phyloP scores from a whole-genome alignment of 2,113 vertebrate species.

The Psilopogon haemacephalus region DNA sequence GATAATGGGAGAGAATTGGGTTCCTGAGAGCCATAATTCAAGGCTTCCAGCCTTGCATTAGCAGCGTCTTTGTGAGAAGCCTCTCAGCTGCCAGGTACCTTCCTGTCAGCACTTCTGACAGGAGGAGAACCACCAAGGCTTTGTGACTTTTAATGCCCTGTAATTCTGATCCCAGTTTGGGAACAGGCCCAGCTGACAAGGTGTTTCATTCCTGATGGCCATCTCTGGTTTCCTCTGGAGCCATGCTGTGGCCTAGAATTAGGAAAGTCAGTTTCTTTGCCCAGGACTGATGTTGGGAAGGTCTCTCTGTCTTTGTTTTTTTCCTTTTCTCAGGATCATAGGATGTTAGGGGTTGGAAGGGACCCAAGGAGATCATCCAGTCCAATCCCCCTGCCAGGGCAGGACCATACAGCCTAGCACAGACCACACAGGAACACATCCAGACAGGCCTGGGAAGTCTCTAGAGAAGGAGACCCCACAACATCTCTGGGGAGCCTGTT shows the following conservation, averaged over 20 bases:
- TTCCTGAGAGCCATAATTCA: not conserved
- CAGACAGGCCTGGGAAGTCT: too few species aligned
- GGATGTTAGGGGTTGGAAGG: too few species aligned
- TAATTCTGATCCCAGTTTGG: not conserved
- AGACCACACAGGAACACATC: too few species aligned
- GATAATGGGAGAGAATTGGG: not conserved
- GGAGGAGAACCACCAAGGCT: not conserved
- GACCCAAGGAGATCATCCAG: too few species aligned
- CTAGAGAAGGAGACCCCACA: too few species aligned
- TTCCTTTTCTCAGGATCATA: too few species aligned
- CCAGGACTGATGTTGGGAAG: fast-evolving
- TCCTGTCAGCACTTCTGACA: not conserved
- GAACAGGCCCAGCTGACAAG: not conserved
- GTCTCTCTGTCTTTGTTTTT: not conserved
- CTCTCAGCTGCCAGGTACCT: not conserved
- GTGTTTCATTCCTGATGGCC: not conserved
- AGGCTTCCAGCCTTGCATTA: fast-evolving
- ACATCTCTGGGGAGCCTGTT: too few species aligned
- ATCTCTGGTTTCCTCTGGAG: not conserved
- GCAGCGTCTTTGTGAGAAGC: not conserved
- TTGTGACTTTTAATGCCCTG: not conserved
- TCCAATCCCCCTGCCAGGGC: too few species aligned
- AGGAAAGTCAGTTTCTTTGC: not conserved
- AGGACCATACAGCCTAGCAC: too few species aligned
- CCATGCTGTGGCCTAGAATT: not conserved